A percentile compares a stretch with the other conserved stretches of the same genome.
Evolutionary conservation across 2,797 vertebrate genomes (phyloP).

Genomic region (Clamator glandarius): DNA sequence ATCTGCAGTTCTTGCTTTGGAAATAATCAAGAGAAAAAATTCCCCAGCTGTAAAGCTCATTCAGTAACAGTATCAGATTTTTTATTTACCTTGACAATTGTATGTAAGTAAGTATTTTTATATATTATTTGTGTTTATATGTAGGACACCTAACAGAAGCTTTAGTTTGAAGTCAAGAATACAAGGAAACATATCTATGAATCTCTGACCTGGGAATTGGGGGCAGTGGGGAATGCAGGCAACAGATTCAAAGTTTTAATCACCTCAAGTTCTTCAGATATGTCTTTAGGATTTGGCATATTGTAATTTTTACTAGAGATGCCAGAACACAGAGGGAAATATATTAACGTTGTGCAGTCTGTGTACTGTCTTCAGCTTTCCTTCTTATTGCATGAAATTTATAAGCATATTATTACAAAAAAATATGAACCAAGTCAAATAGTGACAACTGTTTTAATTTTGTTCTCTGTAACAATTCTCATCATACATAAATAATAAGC

Average conservation of each 20-base stretch:
- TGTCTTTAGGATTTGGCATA: neutral
- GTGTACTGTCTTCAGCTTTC: neutral
- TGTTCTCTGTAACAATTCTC: neutral
- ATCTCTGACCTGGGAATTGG: neutral
- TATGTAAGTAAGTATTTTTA: neutral
- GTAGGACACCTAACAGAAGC: neutral
- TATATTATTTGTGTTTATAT: neutral
- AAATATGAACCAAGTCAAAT: neutral
- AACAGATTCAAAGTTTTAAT: neutral
- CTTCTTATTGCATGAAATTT: neutral
- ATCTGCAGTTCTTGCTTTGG: neutral
- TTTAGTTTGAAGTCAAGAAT: neutral
- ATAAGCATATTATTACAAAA: neutral
- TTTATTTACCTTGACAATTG: neutral
- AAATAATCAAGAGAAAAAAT: neutral
- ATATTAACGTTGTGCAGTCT: neutral
- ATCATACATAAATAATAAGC: neutral
- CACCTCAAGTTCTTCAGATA: neutral
- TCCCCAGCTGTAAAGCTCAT: neutral
- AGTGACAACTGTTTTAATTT: slow-evolving; percentile 11
- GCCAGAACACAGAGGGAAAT: neutral
- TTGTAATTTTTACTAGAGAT: neutral
- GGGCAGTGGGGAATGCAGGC: neutral
- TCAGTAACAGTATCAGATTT: neutral
- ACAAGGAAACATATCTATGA: neutral